phyloP scores from a whole-genome alignment of 2,797 vertebrate species.

The Scleropages formosus region DNA sequence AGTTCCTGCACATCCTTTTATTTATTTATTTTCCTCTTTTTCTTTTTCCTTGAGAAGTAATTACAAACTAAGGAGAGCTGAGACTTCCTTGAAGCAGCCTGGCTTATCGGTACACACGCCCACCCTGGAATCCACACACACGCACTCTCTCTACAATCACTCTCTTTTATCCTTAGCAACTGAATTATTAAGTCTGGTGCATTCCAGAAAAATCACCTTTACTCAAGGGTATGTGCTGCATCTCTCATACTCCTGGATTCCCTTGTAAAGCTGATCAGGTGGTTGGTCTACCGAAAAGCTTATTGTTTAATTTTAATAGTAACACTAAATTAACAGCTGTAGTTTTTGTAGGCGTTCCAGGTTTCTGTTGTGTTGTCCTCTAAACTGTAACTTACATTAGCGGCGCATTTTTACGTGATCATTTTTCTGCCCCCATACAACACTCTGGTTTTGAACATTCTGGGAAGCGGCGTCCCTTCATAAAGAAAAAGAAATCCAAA shows the following conservation, averaged over 20 bases:
- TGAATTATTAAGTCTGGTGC: neutral
- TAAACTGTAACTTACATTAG: neutral
- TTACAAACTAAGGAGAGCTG: constrained; percentile 55
- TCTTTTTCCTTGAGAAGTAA: constrained; percentile 57
- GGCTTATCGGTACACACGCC: constrained; percentile 50
- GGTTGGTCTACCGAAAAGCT: constrained; percentile 11
- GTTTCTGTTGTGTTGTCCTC: neutral
- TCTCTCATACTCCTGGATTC: neutral
- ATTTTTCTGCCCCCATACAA: neutral
- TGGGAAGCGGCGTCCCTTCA: neutral
- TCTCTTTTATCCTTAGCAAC: neutral
- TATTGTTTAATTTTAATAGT: neutral
- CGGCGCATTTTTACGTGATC: neutral
- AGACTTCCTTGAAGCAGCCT: constrained; percentile 50
- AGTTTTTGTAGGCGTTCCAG: too few species aligned
- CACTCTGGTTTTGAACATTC: neutral
- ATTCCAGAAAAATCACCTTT: constrained; percentile 23
- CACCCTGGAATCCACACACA: constrained; percentile 39
- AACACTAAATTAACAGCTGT: neutral
- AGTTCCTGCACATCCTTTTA: constrained; percentile 46
- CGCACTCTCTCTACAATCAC: neutral
- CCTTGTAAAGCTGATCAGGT: neutral
- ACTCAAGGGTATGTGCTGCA: neutral
- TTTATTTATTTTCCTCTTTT: constrained; percentile 48
- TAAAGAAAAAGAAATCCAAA: neutral